Conservation (phyloP, 1,140 invertebrate species). For the Sycophaga agraensis region DNA sequence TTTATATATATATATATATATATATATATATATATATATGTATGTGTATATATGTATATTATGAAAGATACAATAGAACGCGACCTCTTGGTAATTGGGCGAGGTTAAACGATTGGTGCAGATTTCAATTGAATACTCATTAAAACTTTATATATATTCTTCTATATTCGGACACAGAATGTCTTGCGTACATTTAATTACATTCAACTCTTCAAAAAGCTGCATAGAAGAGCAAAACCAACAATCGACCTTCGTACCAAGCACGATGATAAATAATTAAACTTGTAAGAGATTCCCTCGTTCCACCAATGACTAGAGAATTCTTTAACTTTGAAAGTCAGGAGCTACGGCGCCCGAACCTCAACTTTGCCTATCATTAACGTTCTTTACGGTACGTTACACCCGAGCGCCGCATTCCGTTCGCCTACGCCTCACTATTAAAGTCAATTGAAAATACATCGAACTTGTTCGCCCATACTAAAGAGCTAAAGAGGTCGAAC, state of each 20-base stretch:
- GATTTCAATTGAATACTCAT: too few species aligned
- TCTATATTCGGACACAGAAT: too few species aligned
- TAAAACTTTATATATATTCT: too few species aligned
- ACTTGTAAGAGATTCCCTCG: constrained; percentile 1
- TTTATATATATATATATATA: background rate
- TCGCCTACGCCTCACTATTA: constrained; percentile 12
- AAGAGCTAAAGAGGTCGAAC: too few species aligned
- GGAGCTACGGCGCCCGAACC: constrained; percentile 1
- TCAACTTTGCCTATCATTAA: constrained; percentile 27
- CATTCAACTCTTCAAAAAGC: too few species aligned
- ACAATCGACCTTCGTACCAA: background rate
- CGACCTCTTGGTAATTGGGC: too few species aligned
- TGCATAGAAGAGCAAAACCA: too few species aligned
- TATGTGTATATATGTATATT: too few species aligned
- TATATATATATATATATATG: too few species aligned
- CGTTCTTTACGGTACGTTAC: constrained; percentile 10
- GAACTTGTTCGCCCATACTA: constrained; percentile 28
- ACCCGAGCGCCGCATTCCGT: constrained; percentile 11
- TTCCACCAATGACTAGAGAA: background rate
- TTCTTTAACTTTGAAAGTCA: constrained; percentile 20
- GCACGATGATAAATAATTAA: constrained; percentile 11
- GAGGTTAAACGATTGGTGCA: too few species aligned
- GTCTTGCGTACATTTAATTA: too few species aligned
- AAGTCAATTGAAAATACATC: constrained; percentile 28
- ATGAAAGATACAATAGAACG: too few species aligned